Conservation (phyloP, 2,797 vertebrate genomes). For the Chaetodon trifasciatus region DNA sequence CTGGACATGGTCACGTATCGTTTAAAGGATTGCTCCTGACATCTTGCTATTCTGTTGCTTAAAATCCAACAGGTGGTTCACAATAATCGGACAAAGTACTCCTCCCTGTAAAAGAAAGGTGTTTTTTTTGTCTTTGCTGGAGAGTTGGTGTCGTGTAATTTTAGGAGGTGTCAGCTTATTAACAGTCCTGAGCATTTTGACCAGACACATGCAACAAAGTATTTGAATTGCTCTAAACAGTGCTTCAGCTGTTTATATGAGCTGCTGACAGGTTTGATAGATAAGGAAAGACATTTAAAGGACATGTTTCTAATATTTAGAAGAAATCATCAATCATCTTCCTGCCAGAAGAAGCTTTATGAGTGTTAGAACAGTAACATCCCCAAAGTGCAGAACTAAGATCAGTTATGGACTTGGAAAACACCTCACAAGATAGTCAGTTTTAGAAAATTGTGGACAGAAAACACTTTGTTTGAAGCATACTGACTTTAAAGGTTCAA, state of each 20-base stretch:
- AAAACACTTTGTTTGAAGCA: neutral
- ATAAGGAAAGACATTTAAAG: constrained; percentile 31
- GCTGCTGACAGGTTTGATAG: constrained; percentile 27
- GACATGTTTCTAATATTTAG: constrained; percentile 19
- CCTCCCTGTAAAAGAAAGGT: constrained; percentile 14
- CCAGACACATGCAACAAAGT: constrained; percentile 25
- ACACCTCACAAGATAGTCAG: neutral
- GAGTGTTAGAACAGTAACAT: neutral
- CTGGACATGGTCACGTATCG: constrained; percentile 44
- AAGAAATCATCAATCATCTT: constrained; percentile 13
- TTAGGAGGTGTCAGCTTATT: constrained; percentile 23
- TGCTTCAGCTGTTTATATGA: constrained; percentile 16
- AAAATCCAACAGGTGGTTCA: constrained; percentile 63
- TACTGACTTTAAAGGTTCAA: neutral
- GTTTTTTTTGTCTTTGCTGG: constrained; percentile 20
- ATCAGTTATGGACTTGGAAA: constrained; percentile 1
- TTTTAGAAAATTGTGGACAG: too few species aligned
- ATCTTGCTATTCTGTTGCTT: constrained; percentile 50
- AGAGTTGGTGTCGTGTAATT: constrained; percentile 24
- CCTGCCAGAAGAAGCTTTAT: constrained; percentile 11
- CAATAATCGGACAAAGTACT: constrained; percentile 31
- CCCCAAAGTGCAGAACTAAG: neutral
- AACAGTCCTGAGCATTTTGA: constrained; percentile 17
- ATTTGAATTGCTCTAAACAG: constrained; percentile 33
- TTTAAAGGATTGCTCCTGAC: constrained; percentile 60